Evolutionary conservation across 2,113 vertebrate genomes (phyloP).

Genomic region (Barbus barbus): DNA sequence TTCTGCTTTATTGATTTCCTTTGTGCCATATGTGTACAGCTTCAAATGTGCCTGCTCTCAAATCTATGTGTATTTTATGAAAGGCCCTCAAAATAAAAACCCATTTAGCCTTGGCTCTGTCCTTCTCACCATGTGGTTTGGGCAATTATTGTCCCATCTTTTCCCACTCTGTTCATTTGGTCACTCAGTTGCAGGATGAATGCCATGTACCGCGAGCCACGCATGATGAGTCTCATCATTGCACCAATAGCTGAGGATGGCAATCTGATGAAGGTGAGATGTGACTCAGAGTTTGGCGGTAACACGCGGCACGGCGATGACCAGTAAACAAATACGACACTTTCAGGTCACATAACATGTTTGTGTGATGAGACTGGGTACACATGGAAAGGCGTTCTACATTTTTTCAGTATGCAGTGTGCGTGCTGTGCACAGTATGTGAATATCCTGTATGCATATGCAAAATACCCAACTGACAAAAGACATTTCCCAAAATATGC

Average conservation of each 20-base stretch:
- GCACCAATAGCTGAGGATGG: constrained; percentile 25
- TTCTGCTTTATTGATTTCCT: neutral
- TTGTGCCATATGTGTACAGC: neutral
- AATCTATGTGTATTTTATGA: constrained; percentile 31
- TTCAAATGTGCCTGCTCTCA: constrained; percentile 2
- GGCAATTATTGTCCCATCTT: constrained; percentile 37
- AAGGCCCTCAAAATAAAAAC: constrained; percentile 37
- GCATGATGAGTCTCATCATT: constrained; percentile 9
- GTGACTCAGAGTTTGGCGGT: constrained; percentile 11
- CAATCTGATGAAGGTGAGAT: constrained; percentile 19
- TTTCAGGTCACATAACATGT: constrained; percentile 39
- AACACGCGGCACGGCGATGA: neutral
- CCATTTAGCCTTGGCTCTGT: constrained; percentile 38
- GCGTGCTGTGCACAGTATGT: neutral
- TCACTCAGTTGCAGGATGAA: constrained; percentile 2
- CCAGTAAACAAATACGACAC: constrained; percentile 40
- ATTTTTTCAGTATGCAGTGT: neutral
- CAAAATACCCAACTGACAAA: neutral
- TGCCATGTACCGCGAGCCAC: neutral
- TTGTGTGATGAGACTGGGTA: constrained; percentile 34
- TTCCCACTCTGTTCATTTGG: neutral
- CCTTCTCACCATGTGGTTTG: constrained; percentile 30
- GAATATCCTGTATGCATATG: neutral
- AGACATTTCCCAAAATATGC: neutral
- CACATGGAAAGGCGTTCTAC: neutral